phyloP scores from a whole-genome alignment of 2,113 vertebrate species.

The Erinaceus europaeus region DNA sequence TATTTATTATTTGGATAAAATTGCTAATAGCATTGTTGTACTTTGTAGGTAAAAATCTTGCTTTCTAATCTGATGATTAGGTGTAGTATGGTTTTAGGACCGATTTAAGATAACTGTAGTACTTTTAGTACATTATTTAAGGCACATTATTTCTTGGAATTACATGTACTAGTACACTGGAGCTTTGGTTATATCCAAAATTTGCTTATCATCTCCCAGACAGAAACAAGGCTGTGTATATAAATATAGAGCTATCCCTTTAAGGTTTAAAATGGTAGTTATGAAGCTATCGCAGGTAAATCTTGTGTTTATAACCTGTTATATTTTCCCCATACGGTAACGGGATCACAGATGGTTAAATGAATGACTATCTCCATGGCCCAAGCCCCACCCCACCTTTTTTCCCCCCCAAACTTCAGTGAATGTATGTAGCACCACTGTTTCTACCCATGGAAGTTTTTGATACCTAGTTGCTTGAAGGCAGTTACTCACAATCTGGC shows the following conservation, averaged over 20 bases:
- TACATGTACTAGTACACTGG: not conserved
- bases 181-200: not conserved
- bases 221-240: constrained; percentile 40
- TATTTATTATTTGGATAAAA: constrained; percentile 5
- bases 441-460: not conserved
- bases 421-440: not conserved
- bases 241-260: not conserved
- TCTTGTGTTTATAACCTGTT: constrained; percentile 28
- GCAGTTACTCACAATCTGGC: not conserved
- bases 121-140: not conserved
- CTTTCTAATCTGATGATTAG: constrained; percentile 1
- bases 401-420: not conserved
- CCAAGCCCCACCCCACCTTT: not conserved
- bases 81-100: not conserved
- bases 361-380: not conserved
- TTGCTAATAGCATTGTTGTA: constrained; percentile 9
- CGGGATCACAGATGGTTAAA: not conserved
- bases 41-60: constrained; percentile 18
- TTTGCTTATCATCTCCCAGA: not conserved
- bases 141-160: constrained; percentile 14
- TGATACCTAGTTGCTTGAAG: not conserved
- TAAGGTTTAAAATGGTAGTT: not conserved
- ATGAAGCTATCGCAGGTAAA: constrained; percentile 13
- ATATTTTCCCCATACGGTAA: not conserved
- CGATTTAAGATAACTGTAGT: not conserved